Conservation (phyloP, 2,888 invertebrate genomes). For the Chloroclystis v-ata region DNA sequence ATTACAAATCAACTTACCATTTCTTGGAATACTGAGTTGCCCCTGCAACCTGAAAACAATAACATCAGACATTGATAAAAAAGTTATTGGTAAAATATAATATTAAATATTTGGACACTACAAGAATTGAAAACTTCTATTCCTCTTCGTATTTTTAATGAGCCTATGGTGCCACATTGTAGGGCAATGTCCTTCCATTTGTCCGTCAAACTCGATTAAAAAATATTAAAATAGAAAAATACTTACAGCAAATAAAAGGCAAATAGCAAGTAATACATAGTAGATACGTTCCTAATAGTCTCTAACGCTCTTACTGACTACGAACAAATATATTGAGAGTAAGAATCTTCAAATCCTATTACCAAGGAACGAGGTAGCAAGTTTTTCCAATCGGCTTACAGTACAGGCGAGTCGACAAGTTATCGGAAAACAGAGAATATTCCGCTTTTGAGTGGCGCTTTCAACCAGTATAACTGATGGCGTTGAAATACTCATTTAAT, state of each 20-base stretch:
- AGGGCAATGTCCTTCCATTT: too few species aligned
- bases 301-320: slow-evolving; percentile 14
- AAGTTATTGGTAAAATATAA: too few species aligned
- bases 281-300: not conserved
- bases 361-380: slow-evolving; percentile 41
- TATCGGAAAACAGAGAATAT: slow-evolving; percentile 1
- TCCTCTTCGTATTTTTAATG: too few species aligned
- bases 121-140: too few species aligned
- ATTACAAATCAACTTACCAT: slow-evolving; percentile 10
- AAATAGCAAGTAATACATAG: not conserved
- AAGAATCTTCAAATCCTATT: slow-evolving; percentile 50
- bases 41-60: slow-evolving; percentile 5
- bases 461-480: too few species aligned
- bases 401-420: slow-evolving; percentile 22
- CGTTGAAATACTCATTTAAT: too few species aligned
- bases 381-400: slow-evolving; percentile 59
- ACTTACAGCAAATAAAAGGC: too few species aligned
- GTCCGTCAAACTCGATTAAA: too few species aligned
- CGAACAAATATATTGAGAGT: slow-evolving; percentile 32
- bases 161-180: too few species aligned
- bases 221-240: too few species aligned
- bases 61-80: too few species aligned
- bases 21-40: not conserved
- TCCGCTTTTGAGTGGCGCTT: not conserved
- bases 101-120: too few species aligned